These are phyloP conservation scores for Xestobium rufovillosum DNA, from an alignment of 2,888 invertebrate genomes.

Conservation along the genomic window DNA sequence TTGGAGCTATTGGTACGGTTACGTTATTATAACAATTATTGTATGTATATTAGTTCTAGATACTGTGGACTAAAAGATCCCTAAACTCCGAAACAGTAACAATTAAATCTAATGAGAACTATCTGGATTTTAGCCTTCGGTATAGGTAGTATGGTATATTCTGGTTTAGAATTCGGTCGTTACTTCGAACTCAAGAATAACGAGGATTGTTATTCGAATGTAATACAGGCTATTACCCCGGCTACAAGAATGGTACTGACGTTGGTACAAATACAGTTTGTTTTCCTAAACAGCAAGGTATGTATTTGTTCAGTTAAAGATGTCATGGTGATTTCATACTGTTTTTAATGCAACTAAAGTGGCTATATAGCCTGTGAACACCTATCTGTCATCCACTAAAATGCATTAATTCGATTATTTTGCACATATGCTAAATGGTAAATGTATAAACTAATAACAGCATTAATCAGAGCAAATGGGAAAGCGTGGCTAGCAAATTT, in stretches of 20 bases:
- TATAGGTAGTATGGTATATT: constrained; percentile 95
- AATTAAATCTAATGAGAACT: too few species aligned
- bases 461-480: too few species aligned
- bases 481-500: too few species aligned
- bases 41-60: constrained; percentile 2
- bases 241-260: constrained; percentile 75
- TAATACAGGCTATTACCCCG: constrained; percentile 67
- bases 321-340: too few species aligned
- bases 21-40: too few species aligned
- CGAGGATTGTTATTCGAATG: constrained; percentile 58
- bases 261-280: constrained; percentile 87
- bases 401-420: too few species aligned
- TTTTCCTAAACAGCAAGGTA: constrained; percentile 82
- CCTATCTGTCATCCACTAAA: constrained; percentile 2
- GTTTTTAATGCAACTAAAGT: too few species aligned
- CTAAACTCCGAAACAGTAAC: background rate
- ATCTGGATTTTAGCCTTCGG: constrained; percentile 86
- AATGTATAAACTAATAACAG: too few species aligned
- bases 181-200: constrained; percentile 87
- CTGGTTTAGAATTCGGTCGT: constrained; percentile 89
- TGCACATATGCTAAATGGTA: too few species aligned
- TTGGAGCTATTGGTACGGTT: constrained; percentile 70
- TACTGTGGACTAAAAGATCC: background rate
- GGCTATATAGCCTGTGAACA: too few species aligned
- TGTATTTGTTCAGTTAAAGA: too few species aligned